Evolutionary conservation across 2,113 vertebrate genomes (phyloP).

Genomic region (Empidonax traillii): DNA sequence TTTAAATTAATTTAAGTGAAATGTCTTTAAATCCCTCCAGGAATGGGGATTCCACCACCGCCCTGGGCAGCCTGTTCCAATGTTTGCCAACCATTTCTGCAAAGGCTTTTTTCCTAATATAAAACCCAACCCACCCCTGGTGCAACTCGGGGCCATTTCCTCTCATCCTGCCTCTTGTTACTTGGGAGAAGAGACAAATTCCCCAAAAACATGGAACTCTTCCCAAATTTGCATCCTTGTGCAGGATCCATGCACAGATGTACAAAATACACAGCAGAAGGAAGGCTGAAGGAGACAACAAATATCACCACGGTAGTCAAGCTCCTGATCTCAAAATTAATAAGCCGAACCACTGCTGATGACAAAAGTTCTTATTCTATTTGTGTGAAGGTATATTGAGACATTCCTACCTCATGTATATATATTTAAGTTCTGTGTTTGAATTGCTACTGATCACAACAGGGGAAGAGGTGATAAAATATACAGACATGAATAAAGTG

Average conservation of each 20-base stretch:
- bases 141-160: neutral
- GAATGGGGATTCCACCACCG: neutral
- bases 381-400: neutral
- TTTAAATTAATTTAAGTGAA: no score
- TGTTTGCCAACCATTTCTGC: neutral
- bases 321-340: neutral
- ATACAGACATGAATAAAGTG: neutral
- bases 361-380: neutral
- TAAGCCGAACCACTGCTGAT: neutral
- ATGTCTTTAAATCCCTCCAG: neutral
- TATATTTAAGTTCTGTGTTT: neutral
- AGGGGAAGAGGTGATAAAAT: neutral
- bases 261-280: neutral
- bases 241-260: neutral
- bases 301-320: neutral
- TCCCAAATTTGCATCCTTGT: constrained; percentile 52
- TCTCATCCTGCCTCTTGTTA: neutral
- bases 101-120: neutral
- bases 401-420: neutral
- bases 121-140: neutral
- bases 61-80: neutral
- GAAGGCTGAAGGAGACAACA: neutral
- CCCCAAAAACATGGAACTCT: neutral
- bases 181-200: neutral
- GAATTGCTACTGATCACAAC: neutral